Evolutionary conservation across 1,140 invertebrate genomes (phyloP).

Genomic region (Neodiprion lecontei): DNA sequence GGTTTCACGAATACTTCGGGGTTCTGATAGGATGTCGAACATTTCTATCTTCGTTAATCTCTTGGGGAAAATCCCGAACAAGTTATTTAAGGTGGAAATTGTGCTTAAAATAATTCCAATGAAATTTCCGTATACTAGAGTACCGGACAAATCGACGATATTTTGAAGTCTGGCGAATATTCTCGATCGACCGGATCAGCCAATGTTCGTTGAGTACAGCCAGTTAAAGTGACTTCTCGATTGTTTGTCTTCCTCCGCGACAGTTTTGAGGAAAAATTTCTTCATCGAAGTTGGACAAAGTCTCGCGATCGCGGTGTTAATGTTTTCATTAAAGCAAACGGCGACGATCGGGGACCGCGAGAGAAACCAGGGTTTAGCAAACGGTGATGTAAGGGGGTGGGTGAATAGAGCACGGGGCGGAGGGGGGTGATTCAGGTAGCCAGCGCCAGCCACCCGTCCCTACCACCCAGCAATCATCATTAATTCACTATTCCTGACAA

Average conservation of each 20-base stretch:
- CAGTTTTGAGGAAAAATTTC: background rate
- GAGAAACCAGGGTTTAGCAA: background rate
- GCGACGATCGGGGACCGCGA: slow-evolving; percentile 18
- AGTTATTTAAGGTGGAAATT: no score
- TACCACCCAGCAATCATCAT: slow-evolving; percentile 53
- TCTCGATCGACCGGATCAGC: no score
- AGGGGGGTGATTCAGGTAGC: background rate
- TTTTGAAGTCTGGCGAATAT: no score
- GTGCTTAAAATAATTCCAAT: no score
- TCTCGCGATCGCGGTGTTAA: slow-evolving; percentile 26
- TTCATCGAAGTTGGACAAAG: background rate
- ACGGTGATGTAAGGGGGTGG: slow-evolving; percentile 2
- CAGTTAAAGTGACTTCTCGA: no score
- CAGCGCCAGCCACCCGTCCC: slow-evolving; percentile 32
- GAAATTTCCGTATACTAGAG: no score
- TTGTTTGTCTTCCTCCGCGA: background rate
- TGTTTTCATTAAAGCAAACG: slow-evolving; percentile 54
- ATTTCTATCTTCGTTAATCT: no score
- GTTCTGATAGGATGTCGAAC: no score
- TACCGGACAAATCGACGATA: no score
- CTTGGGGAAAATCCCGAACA: no score
- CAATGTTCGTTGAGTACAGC: no score
- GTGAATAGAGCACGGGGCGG: background rate
- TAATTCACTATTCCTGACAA: slow-evolving; percentile 58
- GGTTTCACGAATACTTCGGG: no score